Evolutionary conservation across 1,140 invertebrate species (phyloP).

Genomic region (Drosophila hydei): DNA sequence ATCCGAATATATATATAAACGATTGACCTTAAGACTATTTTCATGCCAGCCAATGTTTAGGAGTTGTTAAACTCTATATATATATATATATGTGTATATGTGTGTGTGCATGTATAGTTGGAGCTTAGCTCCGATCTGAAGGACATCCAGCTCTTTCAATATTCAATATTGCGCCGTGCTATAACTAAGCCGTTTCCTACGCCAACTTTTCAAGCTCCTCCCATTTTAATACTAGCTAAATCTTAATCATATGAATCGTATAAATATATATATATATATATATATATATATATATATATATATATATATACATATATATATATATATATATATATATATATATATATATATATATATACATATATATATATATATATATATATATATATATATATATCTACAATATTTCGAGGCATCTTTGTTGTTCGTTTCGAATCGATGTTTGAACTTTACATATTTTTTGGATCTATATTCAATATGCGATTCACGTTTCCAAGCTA

Average conservation of each 20-base stretch:
- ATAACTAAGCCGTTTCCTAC: conserved; percentile 39
- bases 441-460: conserved; percentile 40
- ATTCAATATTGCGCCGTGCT: conserved; percentile 8
- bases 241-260: not conserved
- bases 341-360: not conserved
- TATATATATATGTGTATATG: too few relatives aligned
- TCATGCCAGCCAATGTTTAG: not conserved
- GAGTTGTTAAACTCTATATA: not conserved
- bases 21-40: conserved; percentile 1
- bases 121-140: conserved; percentile 34
- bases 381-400: not conserved
- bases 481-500: conserved; percentile 32
- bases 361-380: not conserved
- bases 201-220: conserved; percentile 44
- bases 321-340: not conserved
- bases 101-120: not conserved
- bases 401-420: conserved; percentile 32
- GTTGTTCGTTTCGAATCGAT: conserved; percentile 19
- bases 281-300: not conserved
- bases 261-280: not conserved
- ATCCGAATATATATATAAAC: not conserved
- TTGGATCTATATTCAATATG: conserved; percentile 21
- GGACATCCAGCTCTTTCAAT: conserved; percentile 2
- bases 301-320: not conserved
- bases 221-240: conserved; percentile 7